Evolutionary conservation across 2,888 invertebrate species (phyloP), one percentile per base, ranked within the genome.

Genomic region (Blastobasis adustella): DNA sequence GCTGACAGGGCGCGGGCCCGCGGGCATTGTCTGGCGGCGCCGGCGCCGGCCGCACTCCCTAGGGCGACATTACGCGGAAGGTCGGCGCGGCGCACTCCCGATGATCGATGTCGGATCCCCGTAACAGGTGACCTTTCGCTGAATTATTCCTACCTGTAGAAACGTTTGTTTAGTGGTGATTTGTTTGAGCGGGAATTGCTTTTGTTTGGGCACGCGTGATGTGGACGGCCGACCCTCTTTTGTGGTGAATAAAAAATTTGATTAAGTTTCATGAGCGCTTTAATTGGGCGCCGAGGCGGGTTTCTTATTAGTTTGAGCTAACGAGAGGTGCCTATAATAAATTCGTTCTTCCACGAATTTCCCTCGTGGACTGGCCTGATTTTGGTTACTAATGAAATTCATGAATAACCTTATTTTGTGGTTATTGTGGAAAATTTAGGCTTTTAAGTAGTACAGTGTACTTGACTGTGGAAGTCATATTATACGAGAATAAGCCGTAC

Each of bases 21-120:
- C 23, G 23, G 23, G 23, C 23, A 23, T 23, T 23, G 23, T 76
- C 77, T 76, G 84, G 81, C 78, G 69, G 67, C 67, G 66, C 69
- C 69, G 71, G 73, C 71, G 70, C 61, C 71, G 76, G 76, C 61
- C 65, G 63, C 65, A 63, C 58, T 83, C 87, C 85, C 86, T 54
- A 48, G 86, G 83, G 87, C 69, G 66, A 79, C 84, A 85, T 87
- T 87, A 87, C 76, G 73, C 75, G 77, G 75, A 73, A 79, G 82
- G 79, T 76, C 81, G 79, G 69, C 76, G 71, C 79, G 71, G 76
- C 84, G 79, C 78, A 82, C 82, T 82, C 82, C 81, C 79, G 82
- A 88, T 88, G 88, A 88, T 88, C 87, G 87, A 88, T 86, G 86
- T 76, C 78, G 82, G 80, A 82, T 77, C 77, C 82, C 83, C 79